Conservation (phyloP, 1,140 invertebrate species). For the Heliothis virescens region DNA sequence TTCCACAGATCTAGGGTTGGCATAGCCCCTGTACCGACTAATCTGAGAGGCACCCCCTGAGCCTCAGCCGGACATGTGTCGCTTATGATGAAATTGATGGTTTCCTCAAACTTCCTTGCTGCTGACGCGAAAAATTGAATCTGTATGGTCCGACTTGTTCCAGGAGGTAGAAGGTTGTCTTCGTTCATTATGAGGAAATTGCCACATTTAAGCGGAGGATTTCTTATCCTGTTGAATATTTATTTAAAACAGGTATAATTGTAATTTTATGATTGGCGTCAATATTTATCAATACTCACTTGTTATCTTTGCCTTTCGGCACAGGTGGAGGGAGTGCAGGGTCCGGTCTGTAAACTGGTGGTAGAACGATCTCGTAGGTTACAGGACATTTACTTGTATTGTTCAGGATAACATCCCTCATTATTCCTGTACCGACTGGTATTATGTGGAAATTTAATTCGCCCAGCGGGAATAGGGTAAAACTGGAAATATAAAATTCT, state of each 20-base stretch:
- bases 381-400: slow-evolving; percentile 82
- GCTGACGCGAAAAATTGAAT: slow-evolving; percentile 78
- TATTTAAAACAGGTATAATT: neutral
- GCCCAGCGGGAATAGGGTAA: slow-evolving; percentile 79
- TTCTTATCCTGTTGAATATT: slow-evolving; percentile 68
- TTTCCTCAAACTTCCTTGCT: slow-evolving; percentile 74
- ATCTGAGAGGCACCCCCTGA: slow-evolving; percentile 77
- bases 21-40: slow-evolving; percentile 80
- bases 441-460: slow-evolving; percentile 82
- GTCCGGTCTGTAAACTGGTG: slow-evolving; percentile 64
- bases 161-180: slow-evolving; percentile 77
- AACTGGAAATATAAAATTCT: slow-evolving; percentile 63
- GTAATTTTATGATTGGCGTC: neutral
- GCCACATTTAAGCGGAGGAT: slow-evolving; percentile 77
- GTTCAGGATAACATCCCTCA: slow-evolving; percentile 78
- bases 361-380: slow-evolving; percentile 77
- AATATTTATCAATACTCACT: slow-evolving; percentile 59
- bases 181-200: slow-evolving; percentile 79
- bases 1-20: slow-evolving; percentile 82
- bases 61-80: slow-evolving; percentile 81
- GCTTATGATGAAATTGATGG: slow-evolving; percentile 79
- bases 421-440: slow-evolving; percentile 73
- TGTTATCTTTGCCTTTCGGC: slow-evolving; percentile 74
- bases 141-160: slow-evolving; percentile 73
- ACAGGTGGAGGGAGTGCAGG: slow-evolving; percentile 53